phyloP scores from a whole-genome alignment of 1,140 invertebrate genomes.

The Trinorchestia longiramus region DNA sequence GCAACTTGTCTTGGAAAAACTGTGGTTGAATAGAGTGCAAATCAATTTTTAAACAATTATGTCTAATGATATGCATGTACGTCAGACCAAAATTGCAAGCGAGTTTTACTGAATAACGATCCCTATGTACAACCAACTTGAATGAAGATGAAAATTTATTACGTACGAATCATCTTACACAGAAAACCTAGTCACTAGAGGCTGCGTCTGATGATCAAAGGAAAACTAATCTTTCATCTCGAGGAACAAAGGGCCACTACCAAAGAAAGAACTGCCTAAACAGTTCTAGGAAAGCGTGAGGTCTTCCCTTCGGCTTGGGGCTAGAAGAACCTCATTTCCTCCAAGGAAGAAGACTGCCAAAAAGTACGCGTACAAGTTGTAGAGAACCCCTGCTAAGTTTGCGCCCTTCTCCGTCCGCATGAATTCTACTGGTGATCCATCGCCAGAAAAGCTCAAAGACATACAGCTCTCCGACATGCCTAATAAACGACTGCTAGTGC shows the following conservation, averaged over 20 bases:
- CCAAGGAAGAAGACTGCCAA: background rate
- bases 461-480: background rate
- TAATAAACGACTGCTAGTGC: background rate
- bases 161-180: background rate
- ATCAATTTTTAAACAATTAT: background rate
- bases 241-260: background rate
- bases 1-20: background rate
- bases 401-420: background rate
- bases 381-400: background rate
- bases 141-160: background rate
- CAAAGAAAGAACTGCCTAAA: background rate
- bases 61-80: background rate
- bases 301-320: background rate
- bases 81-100: background rate
- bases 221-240: background rate
- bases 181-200: background rate
- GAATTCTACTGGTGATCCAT: background rate
- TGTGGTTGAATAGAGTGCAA: background rate
- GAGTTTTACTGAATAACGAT: background rate
- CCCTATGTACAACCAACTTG: background rate
- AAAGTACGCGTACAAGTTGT: background rate
- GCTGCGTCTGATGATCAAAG: background rate
- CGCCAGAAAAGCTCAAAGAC: background rate
- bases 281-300: background rate
- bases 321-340: background rate